Percentiles rank a stretch among this genome's conserved stretches.
phyloP scores from a whole-genome alignment of 2,113 vertebrate species.

The Clarias gariepinus region DNA sequence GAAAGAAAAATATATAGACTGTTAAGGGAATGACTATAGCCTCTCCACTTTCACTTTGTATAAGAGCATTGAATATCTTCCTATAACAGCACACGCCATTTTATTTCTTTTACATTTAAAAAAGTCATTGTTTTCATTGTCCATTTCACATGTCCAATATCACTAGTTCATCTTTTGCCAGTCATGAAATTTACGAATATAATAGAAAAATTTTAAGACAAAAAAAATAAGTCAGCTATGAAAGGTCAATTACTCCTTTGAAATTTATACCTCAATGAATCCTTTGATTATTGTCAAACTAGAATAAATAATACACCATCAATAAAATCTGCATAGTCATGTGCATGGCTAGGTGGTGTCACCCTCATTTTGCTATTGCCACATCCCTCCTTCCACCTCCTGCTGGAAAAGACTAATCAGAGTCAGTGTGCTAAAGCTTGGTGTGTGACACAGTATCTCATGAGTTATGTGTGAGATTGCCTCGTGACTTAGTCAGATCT shows the following conservation, averaged over 20 bases:
- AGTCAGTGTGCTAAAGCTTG: background rate
- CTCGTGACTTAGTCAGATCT: slow-evolving; percentile 27
- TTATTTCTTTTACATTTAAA: background rate
- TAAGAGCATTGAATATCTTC: background rate
- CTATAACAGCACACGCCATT: background rate
- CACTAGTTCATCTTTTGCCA: background rate
- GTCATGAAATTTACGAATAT: background rate
- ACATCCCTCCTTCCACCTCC: background rate
- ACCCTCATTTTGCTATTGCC: background rate
- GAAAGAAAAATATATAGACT: background rate
- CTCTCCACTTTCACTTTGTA: background rate
- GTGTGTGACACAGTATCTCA: background rate
- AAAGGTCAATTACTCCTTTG: background rate
- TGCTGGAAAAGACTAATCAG: slow-evolving; percentile 1
- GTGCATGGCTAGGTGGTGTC: background rate
- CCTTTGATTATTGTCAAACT: background rate
- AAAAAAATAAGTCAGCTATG: background rate
- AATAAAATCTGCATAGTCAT: background rate
- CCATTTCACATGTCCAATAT: background rate
- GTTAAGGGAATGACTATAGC: background rate
- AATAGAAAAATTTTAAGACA: background rate
- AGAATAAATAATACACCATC: background rate
- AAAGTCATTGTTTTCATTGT: background rate
- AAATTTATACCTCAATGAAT: background rate
- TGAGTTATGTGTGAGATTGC: background rate